Conservation (phyloP, 2,888 invertebrate genomes). For the Folsomia manolachei region DNA sequence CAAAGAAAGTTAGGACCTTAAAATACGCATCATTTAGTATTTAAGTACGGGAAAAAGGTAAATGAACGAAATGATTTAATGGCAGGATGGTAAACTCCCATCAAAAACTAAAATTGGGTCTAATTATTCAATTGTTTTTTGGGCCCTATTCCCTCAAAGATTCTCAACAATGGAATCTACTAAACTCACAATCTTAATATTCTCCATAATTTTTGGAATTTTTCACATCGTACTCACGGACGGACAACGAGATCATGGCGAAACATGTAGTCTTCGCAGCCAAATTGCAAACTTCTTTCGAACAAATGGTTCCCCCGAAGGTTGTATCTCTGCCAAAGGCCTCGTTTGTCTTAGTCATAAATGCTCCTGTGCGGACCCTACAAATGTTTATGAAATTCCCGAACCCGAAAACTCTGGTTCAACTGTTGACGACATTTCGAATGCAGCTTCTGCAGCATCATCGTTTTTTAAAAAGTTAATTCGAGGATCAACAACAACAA, state of each 20-base stretch:
- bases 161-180: slow-evolving; percentile 24
- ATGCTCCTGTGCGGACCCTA: slow-evolving; percentile 39
- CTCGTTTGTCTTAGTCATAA: slow-evolving; percentile 39
- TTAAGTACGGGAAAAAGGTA: no score
- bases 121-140: no score
- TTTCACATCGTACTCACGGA: slow-evolving; percentile 23
- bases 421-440: slow-evolving; percentile 17
- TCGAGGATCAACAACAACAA: slow-evolving; percentile 5
- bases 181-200: slow-evolving; percentile 6
- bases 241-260: slow-evolving; percentile 26
- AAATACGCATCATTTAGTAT: no score
- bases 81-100: no score
- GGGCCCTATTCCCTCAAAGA: no score
- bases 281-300: slow-evolving; percentile 42
- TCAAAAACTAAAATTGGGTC: no score
- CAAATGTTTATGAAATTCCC: slow-evolving; percentile 33
- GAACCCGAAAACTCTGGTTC: slow-evolving; percentile 9
- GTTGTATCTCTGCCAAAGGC: slow-evolving; percentile 37
- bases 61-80: no score
- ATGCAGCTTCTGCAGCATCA: slow-evolving; percentile 16
- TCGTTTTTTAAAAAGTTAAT: slow-evolving; percentile 30
- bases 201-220: slow-evolving; percentile 21
- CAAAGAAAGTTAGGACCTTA: no score
- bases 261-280: slow-evolving; percentile 33
- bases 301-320: slow-evolving; percentile 32